Evolutionary conservation across 35 echinoderm and acorn worm genomes (phyloP), one percentile per base, ranked within the genome.

Genomic region (Ophioderma brevispina): DNA sequence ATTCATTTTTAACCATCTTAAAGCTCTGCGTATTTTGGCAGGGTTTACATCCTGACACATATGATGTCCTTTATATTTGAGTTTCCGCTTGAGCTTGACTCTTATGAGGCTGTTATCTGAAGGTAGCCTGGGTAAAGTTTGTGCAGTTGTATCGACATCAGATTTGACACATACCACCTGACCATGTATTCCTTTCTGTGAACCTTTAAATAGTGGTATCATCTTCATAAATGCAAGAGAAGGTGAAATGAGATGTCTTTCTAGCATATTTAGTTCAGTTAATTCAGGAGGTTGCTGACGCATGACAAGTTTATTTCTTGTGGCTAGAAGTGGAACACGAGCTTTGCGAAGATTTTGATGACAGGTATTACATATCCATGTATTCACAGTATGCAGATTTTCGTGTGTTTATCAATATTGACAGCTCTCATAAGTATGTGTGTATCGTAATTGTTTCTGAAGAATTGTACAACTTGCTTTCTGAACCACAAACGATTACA

Each of bases 51-150:
- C n/a, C n/a, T n/a, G n/a, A n/a, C n/a, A n/a, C n/a, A n/a, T n/a
- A 40, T 91, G 87, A 84, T 95, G 84, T 76, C 89, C 84, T 84
- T 95, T 95, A 78, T 87, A 95, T 17, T 55, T 43, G 75, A 94
- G 36, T 38, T 94, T 94, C 40, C 88, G 36, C 52, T 94, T 94
- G 23, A 94, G 42, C 40, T 95, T 95, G 0, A 95, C 84, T 33
- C 42, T 59, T 76, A 95, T 95, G 35, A 95, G 13, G 21, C 75
- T 25, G 64, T 91, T 63, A 37, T 91, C 93, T 42, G 36, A 49
- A 39, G 36, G 40, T 30, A 76, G 49, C 40, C 93, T 36, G 21
- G 93, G 93, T 28, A 91, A 76, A 6, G 28, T 40, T 55, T 82
- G 39, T 59, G 84, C 76, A 39, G 92, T 89, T 64, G 84, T 55